phyloP scores from a whole-genome alignment of 2,113 vertebrate genomes.

The Eclectus roratus region DNA sequence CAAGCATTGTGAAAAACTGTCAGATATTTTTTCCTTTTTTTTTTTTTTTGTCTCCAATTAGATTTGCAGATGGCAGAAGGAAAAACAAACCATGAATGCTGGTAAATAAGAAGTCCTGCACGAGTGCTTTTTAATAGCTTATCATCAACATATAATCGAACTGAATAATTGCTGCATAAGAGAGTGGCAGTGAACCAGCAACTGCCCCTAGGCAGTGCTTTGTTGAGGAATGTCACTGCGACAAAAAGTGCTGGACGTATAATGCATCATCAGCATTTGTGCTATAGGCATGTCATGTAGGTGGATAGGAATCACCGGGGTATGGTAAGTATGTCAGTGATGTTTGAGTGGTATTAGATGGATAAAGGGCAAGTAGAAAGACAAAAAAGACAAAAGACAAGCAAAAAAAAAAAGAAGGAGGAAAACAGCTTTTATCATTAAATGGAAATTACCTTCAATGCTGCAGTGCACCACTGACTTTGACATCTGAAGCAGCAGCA shows the following conservation, averaged over 20 bases:
- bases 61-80: conserved; percentile 5
- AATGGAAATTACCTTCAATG: conserved; percentile 79
- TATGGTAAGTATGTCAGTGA: conserved; percentile 67
- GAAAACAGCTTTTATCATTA: conserved; percentile 69
- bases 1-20: background rate
- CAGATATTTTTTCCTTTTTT: background rate
- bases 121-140: conserved; percentile 67
- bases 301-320: conserved; percentile 55
- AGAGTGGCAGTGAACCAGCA: conserved; percentile 20
- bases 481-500: conserved; percentile 73
- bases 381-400: conserved; percentile 64
- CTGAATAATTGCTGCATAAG: conserved; percentile 60
- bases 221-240: conserved; percentile 58
- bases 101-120: conserved; percentile 66
- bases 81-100: conserved; percentile 6
- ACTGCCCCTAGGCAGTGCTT: conserved; percentile 45
- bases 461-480: conserved; percentile 77
- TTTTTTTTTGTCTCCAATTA: background rate
- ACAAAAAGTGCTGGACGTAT: conserved; percentile 44
- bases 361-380: conserved; percentile 62
- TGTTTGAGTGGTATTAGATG: conserved; percentile 62
- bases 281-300: conserved; percentile 43
- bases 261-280: conserved; percentile 57
- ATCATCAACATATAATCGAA: conserved; percentile 67
- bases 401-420: conserved; percentile 71